Conservation (phyloP, 1,140 invertebrate species). For the Tetramorium parvispinum region DNA sequence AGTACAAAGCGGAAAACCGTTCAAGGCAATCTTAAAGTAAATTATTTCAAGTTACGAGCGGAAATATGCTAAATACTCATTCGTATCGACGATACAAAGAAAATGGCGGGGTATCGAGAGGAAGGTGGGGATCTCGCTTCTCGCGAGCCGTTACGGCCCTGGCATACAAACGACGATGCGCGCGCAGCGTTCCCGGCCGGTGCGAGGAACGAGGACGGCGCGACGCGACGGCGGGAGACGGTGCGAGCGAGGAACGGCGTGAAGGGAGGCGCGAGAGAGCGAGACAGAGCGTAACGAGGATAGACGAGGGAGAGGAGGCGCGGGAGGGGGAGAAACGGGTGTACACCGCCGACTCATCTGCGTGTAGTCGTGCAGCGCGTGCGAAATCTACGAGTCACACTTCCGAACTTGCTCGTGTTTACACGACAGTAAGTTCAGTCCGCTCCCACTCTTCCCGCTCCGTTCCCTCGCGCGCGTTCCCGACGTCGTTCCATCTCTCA, state of each 20-base stretch:
- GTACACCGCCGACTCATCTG: constrained; percentile 3
- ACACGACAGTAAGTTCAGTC: constrained; percentile 60
- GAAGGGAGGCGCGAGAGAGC: not conserved
- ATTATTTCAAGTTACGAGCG: not conserved
- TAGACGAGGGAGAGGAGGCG: not conserved
- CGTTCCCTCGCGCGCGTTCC: not conserved
- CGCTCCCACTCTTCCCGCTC: not conserved
- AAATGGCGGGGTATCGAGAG: not conserved
- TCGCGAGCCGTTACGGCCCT: constrained; percentile 54
- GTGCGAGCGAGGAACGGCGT: constrained; percentile 4
- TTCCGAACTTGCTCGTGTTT: constrained; percentile 59
- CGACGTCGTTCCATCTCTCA: not conserved
- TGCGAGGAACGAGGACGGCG: constrained; percentile 21
- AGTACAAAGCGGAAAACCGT: not conserved
- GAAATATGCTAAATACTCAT: not conserved
- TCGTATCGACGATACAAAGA: not conserved
- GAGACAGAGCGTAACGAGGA: constrained; percentile 21
- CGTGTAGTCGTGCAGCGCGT: constrained; percentile 54
- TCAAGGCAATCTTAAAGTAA: not conserved
- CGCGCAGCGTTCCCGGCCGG: constrained; percentile 57
- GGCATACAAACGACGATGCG: constrained; percentile 67
- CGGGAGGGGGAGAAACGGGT: not conserved
- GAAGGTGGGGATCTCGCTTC: not conserved
- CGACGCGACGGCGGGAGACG: not conserved
- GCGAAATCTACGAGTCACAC: constrained; percentile 49